Evolutionary conservation across 2,888 invertebrate species (phyloP), one percentile per base, ranked within the genome.

Genomic region (Pasiphila rectangulata): DNA sequence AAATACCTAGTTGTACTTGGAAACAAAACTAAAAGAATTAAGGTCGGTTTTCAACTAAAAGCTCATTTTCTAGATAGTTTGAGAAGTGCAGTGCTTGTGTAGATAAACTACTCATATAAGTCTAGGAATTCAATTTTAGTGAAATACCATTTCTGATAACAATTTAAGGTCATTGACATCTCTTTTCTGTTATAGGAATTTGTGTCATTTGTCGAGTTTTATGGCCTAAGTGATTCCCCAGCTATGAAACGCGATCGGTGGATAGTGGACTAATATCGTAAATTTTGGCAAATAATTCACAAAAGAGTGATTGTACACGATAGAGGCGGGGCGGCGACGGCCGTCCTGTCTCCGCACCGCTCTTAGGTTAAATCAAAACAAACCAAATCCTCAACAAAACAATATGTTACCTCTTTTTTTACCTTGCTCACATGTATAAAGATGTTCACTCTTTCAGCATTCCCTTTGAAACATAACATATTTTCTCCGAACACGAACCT

Each of bases 301-400:
- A 62, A 49, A 69, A 64, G 60, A 71, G 64, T 69, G 69, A 67
- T 73, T 66, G 72, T 72, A 69, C 72, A 71, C 71, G 76, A 72
- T 61, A 73, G 60, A 59, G 63, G 56, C 41, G 52, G 70, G 79
- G 77, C 68, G 78, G 80, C 61, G 80, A 77, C 68, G 63, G 48
- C 58, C 62, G 76, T 50, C 74, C 76, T 66, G 69, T 79, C 78
- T 46, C 79, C 72, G 56, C 27, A 54, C 59, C 57, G 41, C 58
- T 54, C 63, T 64, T 63, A 45, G 57, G 59, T 60, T 46, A 46
- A 63, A 72, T 61, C 66, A 71, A 65, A 74, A 69, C 67, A 72
- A 57, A 72, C 59, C 64, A 60, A 61, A 51, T 59, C 55, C 64
- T 51, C 41, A 51, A 61, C 46, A 65, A 67, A 60, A 68, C 59